Evolutionary conservation across 2,888 invertebrate species (phyloP), one percentile per base, ranked within the genome.

Genomic region (Synanthedon formicaeformis): DNA sequence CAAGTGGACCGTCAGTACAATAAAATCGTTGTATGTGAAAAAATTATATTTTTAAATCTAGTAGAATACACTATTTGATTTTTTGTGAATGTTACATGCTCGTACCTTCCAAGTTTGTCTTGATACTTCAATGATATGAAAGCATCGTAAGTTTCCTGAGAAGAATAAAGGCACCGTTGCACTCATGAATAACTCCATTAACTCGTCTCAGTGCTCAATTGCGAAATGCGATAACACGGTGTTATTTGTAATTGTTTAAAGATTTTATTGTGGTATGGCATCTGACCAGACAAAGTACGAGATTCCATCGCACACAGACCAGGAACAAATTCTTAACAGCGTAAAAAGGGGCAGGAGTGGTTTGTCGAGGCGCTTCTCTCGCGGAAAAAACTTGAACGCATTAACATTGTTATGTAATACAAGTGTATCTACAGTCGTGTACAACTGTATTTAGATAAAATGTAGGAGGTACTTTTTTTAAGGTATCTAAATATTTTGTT

Each of bases 211-310:
- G 45, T 13, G n/a, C 14, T n/a, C 45, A 45, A 45, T 45, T 45
- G 45, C 45, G 69, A 73, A 73, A 64, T 66, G 64, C 60, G 62
- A 62, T 66, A 66, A 65, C 61, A 14, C 34, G 27, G 23, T 27
- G 55, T 56, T 51, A 53, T 58, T 50, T 69, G 67, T 75, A 70
- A 81, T 78, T 75, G 75, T 76, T 73, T 64, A 56, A 57, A 66
- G 70, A 85, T 83, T 85, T 81, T 83, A 85, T 80, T 78, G 75
- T 72, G 76, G 75, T 59, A 62, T 63, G 79, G 81, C 73, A 84
- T 84, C 78, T 72, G 69, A 66, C 68, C 63, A 68, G 67, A 63
- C 8, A 71, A 65, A 65, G 58, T 65, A 60, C 65, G 63, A 67
- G 74, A 82, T 84, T 69, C 81, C 72, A 66, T 58, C 51, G 63